A percentile compares a stretch with the other conserved stretches of the same genome.
phyloP scores from a whole-genome alignment of 2,113 vertebrate species.

The Pica pica region DNA sequence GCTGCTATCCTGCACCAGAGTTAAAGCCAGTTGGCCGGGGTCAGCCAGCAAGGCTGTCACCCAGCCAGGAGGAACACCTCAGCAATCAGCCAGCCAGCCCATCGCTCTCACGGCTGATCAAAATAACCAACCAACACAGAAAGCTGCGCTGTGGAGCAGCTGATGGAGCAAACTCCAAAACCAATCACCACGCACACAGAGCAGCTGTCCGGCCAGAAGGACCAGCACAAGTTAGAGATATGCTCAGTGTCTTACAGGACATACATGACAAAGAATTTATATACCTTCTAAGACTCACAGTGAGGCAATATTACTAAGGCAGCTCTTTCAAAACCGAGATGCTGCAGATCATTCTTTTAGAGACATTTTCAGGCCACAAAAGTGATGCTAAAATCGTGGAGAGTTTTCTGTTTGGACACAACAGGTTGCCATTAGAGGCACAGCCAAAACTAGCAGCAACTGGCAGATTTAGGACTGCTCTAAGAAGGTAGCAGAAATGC shows the following conservation, averaged over 20 bases:
- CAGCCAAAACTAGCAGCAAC: not conserved
- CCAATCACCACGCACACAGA: not conserved
- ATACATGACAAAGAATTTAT: not conserved
- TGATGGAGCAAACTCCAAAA: not conserved
- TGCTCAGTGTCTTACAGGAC: not conserved
- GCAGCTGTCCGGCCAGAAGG: not conserved
- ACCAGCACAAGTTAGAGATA: not conserved
- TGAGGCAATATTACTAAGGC: not conserved
- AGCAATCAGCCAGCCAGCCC: constrained; percentile 47
- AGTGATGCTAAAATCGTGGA: not conserved
- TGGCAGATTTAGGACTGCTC: not conserved
- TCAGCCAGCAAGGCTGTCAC: constrained; percentile 18
- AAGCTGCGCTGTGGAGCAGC: not conserved
- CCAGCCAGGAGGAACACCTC: constrained; percentile 34
- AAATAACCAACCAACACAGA: not conserved
- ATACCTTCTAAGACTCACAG: not conserved
- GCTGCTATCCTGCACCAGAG: not conserved
- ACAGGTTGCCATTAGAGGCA: not conserved
- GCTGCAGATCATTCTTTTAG: not conserved
- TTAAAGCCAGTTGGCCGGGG: not conserved
- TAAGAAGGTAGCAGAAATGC: not conserved
- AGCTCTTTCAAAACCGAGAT: not conserved
- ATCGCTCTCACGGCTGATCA: not conserved
- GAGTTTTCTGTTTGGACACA: not conserved
- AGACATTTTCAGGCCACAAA: not conserved